phyloP scores from a whole-genome alignment of 2,888 invertebrate genomes.

The Drosophila yooni region DNA sequence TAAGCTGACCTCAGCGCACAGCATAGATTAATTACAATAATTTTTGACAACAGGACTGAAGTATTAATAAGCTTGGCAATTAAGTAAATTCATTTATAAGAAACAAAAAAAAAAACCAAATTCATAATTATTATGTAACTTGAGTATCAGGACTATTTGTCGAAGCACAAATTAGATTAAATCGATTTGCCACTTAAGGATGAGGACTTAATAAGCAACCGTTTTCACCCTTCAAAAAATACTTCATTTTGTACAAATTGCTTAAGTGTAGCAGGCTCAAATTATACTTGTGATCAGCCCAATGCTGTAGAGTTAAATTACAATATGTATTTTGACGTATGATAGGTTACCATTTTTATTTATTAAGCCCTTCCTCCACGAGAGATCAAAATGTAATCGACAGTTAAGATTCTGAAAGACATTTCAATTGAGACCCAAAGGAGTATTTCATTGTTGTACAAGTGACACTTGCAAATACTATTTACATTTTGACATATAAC shows the following conservation, averaged over 20 bases:
- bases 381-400: background rate
- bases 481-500: background rate
- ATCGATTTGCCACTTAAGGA: background rate
- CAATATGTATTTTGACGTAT: background rate
- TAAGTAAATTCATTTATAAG: slow-evolving; percentile 3
- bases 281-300: background rate
- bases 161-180: background rate
- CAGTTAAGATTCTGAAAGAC: background rate
- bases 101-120: background rate
- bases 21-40: slow-evolving; percentile 43
- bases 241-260: too few relatives aligned
- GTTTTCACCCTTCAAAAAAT: too few relatives aligned
- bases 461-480: background rate
- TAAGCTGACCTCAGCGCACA: slow-evolving; percentile 29
- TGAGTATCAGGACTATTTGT: background rate
- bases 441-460: background rate
- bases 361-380: background rate
- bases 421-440: background rate
- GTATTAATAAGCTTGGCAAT: slow-evolving; percentile 36
- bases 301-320: background rate
- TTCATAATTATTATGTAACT: background rate
- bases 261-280: background rate
- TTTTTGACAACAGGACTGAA: slow-evolving; percentile 22
- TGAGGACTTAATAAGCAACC: too few relatives aligned
- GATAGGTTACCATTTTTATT: background rate